These are phyloP conservation scores for Protonibea diacanthus DNA, from an alignment of 2,797 vertebrate species.

Conservation along the genomic window DNA sequence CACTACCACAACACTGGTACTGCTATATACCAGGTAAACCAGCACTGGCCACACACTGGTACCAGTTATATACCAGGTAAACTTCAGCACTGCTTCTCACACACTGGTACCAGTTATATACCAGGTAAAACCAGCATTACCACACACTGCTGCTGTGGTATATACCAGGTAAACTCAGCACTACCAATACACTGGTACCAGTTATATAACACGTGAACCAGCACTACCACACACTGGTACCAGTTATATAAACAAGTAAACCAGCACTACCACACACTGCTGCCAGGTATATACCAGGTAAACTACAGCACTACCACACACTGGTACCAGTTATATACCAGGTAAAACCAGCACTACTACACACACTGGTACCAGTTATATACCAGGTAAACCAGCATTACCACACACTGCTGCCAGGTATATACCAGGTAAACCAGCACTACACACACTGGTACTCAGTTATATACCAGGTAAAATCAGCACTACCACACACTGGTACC, in stretches of 20 bases:
- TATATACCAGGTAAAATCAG: conserved; percentile 95
- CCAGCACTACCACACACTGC: conserved; percentile 39
- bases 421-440: conserved; percentile 94
- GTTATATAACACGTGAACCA: conserved; percentile 80
- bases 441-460: conserved; percentile 93
- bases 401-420: conserved; percentile 21
- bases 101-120: conserved; percentile 77
- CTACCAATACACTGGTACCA: conserved; percentile 84
- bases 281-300: neutral
- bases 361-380: conserved; percentile 71
- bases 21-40: conserved; percentile 82
- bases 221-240: conserved; percentile 87
- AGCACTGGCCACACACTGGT: conserved; percentile 87
- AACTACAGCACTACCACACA: neutral
- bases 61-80: neutral
- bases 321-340: conserved; percentile 85
- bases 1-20: too few relatives aligned
- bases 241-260: conserved; percentile 89
- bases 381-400: conserved; percentile 88
- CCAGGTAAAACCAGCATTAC: conserved; percentile 75
- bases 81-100: too few relatives aligned
- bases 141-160: conserved; percentile 68
- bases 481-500: conserved; percentile 82
- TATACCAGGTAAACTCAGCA: neutral
- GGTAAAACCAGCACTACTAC: conserved; percentile 84